Conservation (phyloP, 2,113 vertebrate genomes). For the Synodontis membranacea region DNA sequence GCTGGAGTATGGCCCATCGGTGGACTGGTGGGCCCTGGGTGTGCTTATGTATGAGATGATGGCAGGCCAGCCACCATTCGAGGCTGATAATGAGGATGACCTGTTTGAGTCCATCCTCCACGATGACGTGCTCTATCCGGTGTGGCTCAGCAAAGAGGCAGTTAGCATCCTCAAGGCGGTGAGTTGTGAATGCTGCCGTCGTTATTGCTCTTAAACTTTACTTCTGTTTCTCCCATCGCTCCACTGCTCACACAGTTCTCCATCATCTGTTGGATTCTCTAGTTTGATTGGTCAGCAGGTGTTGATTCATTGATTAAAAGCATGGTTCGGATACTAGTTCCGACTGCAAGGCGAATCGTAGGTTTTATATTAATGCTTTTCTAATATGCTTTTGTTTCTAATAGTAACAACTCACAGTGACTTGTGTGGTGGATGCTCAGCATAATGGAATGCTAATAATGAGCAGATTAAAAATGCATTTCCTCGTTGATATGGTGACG, state of each 20-base stretch:
- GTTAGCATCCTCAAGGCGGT: constrained; percentile 97
- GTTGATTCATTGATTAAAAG: not conserved
- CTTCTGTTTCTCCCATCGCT: not conserved
- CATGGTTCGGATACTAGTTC: not conserved
- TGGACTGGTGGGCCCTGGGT: constrained; percentile 98
- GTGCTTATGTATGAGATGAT: constrained; percentile 99
- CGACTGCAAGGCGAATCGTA: not conserved
- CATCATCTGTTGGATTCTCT: not conserved
- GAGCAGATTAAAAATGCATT: not conserved
- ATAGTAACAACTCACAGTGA: not conserved
- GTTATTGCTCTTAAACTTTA: not conserved
- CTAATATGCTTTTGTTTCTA: not conserved
- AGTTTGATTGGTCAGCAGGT: not conserved
- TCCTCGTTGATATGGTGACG: not conserved
- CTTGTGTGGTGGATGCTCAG: not conserved
- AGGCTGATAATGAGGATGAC: constrained; percentile 97
- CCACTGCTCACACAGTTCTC: not conserved
- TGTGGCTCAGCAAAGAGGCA: constrained; percentile 98
- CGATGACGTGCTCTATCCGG: constrained; percentile 94
- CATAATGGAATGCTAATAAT: not conserved
- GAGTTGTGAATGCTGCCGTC: constrained; percentile 52
- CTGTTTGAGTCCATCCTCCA: constrained; percentile 98
- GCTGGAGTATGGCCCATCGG: constrained; percentile 92
- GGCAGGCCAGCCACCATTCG: constrained; percentile 96
- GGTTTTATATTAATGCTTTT: not conserved